Conservation (phyloP, 2,888 invertebrate species). For the Amiota communis region DNA sequence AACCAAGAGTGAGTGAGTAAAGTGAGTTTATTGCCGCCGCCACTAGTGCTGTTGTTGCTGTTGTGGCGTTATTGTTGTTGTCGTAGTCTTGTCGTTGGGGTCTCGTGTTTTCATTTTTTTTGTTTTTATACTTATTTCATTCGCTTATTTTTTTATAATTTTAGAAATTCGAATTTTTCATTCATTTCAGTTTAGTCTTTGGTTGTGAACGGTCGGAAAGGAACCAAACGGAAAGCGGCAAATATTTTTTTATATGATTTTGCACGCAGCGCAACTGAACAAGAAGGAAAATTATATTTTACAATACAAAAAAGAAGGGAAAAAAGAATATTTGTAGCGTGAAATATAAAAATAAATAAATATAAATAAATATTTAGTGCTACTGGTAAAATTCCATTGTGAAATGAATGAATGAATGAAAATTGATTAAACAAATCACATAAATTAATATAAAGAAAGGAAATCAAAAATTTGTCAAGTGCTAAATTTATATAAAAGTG, state of each 20-base stretch:
- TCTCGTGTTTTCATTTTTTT: constrained; percentile 39
- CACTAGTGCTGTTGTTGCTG: too few species aligned
- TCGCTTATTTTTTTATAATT: constrained; percentile 60
- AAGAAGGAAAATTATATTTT: constrained; percentile 43
- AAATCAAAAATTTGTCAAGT: background rate
- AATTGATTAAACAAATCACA: constrained; percentile 43
- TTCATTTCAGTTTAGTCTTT: constrained; percentile 71
- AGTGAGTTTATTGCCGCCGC: too few species aligned
- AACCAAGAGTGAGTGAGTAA: too few species aligned
- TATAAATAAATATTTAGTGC: constrained; percentile 35
- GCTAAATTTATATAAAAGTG: constrained; percentile 51
- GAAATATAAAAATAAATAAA: constrained; percentile 37
- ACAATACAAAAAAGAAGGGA: constrained; percentile 41
- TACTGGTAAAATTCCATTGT: constrained; percentile 64
- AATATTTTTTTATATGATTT: constrained; percentile 28
- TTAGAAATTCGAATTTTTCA: constrained; percentile 68
- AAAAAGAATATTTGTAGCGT: constrained; percentile 41
- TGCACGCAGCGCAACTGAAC: constrained; percentile 47
- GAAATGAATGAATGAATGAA: constrained; percentile 52
- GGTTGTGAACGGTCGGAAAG: constrained; percentile 57
- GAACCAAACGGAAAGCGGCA: constrained; percentile 11
- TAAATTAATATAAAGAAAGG: too few species aligned
- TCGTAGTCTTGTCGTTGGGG: constrained; percentile 47
- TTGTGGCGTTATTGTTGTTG: constrained; percentile 33
- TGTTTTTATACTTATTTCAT: constrained; percentile 26